Evolutionary conservation across 2,113 vertebrate species (phyloP).

Genomic region (Tichodroma muraria): DNA sequence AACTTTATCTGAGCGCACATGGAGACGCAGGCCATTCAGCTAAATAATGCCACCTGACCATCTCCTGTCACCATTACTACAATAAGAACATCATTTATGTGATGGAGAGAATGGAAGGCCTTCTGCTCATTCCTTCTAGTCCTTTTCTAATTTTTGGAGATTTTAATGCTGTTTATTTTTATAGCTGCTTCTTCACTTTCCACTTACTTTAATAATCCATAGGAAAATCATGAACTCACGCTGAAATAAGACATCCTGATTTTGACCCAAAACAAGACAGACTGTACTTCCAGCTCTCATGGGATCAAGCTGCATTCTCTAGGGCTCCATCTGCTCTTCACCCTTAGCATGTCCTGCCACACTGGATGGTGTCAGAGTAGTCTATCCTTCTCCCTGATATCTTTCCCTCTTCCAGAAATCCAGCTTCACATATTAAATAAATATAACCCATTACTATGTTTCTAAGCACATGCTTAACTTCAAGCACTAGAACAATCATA

Average conservation of each 20-base stretch:
- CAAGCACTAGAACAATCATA: neutral
- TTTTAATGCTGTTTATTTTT: neutral
- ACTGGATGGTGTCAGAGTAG: neutral
- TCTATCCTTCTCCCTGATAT: neutral
- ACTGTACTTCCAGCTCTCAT: neutral
- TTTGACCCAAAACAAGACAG: neutral
- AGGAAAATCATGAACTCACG: neutral
- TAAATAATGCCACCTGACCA: constrained; percentile 61
- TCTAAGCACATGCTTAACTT: neutral
- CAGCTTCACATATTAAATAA: neutral
- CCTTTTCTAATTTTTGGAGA: neutral
- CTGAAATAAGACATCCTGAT: neutral
- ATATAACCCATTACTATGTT: neutral
- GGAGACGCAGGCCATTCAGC: constrained; percentile 21
- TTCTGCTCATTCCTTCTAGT: neutral
- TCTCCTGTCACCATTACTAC: constrained; percentile 51
- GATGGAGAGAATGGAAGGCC: neutral
- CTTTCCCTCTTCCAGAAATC: neutral
- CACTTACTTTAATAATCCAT: neutral
- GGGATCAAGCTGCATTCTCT: neutral
- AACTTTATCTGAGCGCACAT: constrained; percentile 55
- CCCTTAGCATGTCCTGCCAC: neutral
- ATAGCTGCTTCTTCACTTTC: neutral
- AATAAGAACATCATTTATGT: constrained; percentile 47
- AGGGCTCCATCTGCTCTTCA: neutral